Base-by-base conservation (phyloP, 2,113 vertebrate genomes). In the Thalassarche chlororhynchos region DNA sequence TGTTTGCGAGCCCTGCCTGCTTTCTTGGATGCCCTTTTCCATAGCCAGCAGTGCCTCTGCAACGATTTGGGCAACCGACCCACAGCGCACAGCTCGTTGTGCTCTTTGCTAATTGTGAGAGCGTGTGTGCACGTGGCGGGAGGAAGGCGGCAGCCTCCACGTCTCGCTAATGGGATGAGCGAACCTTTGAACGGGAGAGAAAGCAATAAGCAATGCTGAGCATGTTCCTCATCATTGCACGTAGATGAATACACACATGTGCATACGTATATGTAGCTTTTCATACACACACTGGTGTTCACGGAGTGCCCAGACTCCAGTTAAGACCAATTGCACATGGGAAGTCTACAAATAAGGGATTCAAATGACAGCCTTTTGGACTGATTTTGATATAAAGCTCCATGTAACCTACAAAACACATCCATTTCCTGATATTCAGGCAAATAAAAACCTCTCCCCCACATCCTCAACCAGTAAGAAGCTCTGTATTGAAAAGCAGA, bases 111-210 rank as follows among this genome's bases (percentile, higher is more conserved):
- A 9, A 25, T 34, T 16, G 87, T 4, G 26, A 17, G 14, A 16
- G n/a, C 0, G 65, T 10, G 49, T 2, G 19, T 8, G 46, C 75
- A 2, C 11, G 23, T 3, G 5, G 36, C 0, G 2, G 85, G 42
- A n/a, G 81, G 34, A 8, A 13, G 8, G 47, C 0, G 2, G 10
- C 46, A 31, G 42, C 17, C 10, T 8, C 78, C 32, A 2, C 20
- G 6, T 40, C 60, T 71, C 14, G 77, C 51, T 23, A 5, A 31
- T 2, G 65, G 16, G 5, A 36, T 4, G 58, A 66, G 38, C 3
- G 1, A 42, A 46, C 49, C 65, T 44, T 44, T 2, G 28, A 11
- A 42, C 0, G 25, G 28, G 28, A 14, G 32, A 26, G 58, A n/a
- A 23, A 28, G 40, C 52, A 2, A 36, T 46, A 13, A 76, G 31